These are phyloP conservation scores for Thaumatotibia leucotreta DNA, from an alignment of 1,140 invertebrate genomes.

Conservation along the genomic window DNA sequence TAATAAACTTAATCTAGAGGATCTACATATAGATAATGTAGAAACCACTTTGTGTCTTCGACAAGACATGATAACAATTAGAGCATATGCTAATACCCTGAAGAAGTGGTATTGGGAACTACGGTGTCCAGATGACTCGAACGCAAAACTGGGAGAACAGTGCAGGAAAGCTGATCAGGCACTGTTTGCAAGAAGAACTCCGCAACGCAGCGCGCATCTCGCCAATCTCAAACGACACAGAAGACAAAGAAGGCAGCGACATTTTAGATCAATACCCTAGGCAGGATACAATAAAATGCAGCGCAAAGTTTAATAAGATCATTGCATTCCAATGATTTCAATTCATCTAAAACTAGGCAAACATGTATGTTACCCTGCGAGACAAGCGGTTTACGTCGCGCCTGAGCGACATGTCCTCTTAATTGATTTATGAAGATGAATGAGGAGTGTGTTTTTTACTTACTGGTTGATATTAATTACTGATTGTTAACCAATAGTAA, in stretches of 20 bases:
- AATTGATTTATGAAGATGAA: background rate
- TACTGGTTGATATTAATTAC: background rate
- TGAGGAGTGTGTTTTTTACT: background rate
- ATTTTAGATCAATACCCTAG: background rate
- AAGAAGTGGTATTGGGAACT: slow-evolving; percentile 47
- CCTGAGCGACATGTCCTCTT: background rate
- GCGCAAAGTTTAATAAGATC: background rate
- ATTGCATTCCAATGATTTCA: background rate
- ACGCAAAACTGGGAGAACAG: background rate
- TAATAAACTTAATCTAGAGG: slow-evolving; percentile 40
- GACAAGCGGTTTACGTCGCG: too few species aligned
- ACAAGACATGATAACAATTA: slow-evolving; percentile 59
- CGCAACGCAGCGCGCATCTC: background rate
- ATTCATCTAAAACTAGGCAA: background rate
- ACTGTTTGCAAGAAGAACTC: background rate
- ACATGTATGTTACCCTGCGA: background rate
- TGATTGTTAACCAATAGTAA: background rate
- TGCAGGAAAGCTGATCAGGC: background rate
- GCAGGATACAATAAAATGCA: background rate
- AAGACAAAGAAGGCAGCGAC: background rate
- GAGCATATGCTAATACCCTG: slow-evolving; percentile 50
- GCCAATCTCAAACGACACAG: background rate
- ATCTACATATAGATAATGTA: slow-evolving; percentile 45
- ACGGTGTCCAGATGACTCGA: slow-evolving; percentile 1
- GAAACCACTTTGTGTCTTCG: slow-evolving; percentile 54